These are phyloP conservation scores for Alethe diademata DNA, from an alignment of 2,113 vertebrate genomes.

Conservation along the genomic window DNA sequence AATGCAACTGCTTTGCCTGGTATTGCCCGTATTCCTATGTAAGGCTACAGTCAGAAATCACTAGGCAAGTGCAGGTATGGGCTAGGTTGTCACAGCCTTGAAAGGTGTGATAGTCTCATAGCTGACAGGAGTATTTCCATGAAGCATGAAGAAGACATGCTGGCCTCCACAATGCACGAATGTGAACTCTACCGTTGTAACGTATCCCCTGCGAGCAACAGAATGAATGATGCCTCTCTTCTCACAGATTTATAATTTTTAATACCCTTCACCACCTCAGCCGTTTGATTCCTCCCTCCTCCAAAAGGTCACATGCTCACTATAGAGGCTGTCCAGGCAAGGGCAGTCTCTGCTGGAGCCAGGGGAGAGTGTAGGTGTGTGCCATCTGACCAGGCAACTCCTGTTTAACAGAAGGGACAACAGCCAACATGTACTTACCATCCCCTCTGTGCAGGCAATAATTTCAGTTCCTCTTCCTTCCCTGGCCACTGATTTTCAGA, in stretches of 20 bases:
- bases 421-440: not conserved
- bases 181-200: not conserved
- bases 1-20: not conserved
- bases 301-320: not conserved
- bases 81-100: not conserved
- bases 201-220: not conserved
- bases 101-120: not conserved
- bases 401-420: not conserved
- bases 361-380: rapidly evolving
- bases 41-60: not conserved
- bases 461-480: not conserved
- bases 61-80: not conserved
- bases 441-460: not conserved
- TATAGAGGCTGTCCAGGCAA: not conserved
- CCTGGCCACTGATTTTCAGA: not conserved
- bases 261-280: not conserved
- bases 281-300: not conserved
- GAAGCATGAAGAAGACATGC: not conserved
- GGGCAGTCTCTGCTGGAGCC: not conserved
- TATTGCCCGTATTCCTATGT: not conserved
- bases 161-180: not conserved
- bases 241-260: not conserved
- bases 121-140: not conserved
- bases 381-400: rapidly evolving
- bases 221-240: not conserved